phyloP scores from a whole-genome alignment of 2,113 vertebrate species.

The Equus quagga region DNA sequence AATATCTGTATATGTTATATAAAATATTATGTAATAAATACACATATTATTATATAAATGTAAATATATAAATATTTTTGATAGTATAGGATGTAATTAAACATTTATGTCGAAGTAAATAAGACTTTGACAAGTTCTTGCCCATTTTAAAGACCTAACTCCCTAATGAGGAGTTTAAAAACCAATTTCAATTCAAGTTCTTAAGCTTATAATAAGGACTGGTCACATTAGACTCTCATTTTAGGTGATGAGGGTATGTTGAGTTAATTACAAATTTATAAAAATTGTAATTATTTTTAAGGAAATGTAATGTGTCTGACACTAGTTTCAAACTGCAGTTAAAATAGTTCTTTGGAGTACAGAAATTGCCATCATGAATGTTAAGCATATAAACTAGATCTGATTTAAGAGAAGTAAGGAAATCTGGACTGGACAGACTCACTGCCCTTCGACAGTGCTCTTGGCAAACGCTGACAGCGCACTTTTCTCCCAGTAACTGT shows the following conservation, averaged over 20 bases:
- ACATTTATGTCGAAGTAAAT: not conserved
- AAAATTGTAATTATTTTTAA: constrained; percentile 37
- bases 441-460: not conserved
- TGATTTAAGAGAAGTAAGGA: constrained; percentile 25
- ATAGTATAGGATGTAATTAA: not conserved
- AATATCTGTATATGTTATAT: not conserved
- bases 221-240: not conserved
- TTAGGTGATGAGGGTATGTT: not conserved
- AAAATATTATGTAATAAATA: not conserved
- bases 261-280: constrained; percentile 48
- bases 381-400: not conserved
- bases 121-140: not conserved
- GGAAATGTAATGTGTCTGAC: not conserved
- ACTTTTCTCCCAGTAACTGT: not conserved
- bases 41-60: not conserved
- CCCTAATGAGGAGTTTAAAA: not conserved
- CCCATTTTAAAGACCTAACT: constrained; percentile 19
- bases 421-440: not conserved
- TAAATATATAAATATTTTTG: not conserved
- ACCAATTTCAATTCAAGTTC: not conserved
- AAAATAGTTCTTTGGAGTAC: constrained; percentile 1
- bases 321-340: not conserved
- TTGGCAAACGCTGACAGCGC: not conserved
- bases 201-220: not conserved
- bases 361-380: not conserved